Base-by-base conservation (phyloP, 1,140 invertebrate species). In the Holcopasites calliopsidis region DNA sequence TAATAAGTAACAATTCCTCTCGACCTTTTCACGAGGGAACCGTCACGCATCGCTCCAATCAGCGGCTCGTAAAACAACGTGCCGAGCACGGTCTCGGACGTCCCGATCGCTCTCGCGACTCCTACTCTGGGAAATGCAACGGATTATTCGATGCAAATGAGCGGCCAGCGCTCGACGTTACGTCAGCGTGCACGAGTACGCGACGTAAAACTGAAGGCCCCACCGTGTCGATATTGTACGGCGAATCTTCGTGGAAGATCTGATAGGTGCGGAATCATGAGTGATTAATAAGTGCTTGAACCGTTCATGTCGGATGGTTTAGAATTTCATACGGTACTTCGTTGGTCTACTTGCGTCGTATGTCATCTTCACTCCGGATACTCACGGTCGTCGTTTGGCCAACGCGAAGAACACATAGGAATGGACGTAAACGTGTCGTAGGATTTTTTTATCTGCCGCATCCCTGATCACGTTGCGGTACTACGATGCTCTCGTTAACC, bases 121-220 rank as follows among this genome's bases (percentile, higher is more conserved):
- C 73, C 47, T 58, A 66, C 76, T 68, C 68, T 83, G 81, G 60
- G 76, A 86, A 87, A 86, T 65, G 57, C 80, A 79, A 76, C 71
- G 83, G n/a, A 85, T 77, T 69, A 85, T 85, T 81, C 78, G 73
- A 86, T 83, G 84, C 82, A 86, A 86, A 86, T 83, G 70, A 86
- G 80, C 69, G 71, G 44, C 47, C 72, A 61, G 57, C 47, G 76
- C 35, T 75, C 50, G 26, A n/a, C 44, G 42, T 85, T 85, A 75
- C 76, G 55, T 84, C 74, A 85, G 73, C 61, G 57, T 65, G 49
- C 69, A n/a, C n/a, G n/a, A 44, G 54, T 76, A 23, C 23, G 42
- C 2, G 3, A 5, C 28, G 33, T 44, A 58, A 26, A 52, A 58
- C 3, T n/a, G n/a, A n/a, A 10, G 62, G 35, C 38, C 31, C 10